A percentile compares a stretch with the other conserved stretches of the same genome.
Conservation (phyloP, 1,140 invertebrate species). For the Drosophila lacertosa region DNA sequence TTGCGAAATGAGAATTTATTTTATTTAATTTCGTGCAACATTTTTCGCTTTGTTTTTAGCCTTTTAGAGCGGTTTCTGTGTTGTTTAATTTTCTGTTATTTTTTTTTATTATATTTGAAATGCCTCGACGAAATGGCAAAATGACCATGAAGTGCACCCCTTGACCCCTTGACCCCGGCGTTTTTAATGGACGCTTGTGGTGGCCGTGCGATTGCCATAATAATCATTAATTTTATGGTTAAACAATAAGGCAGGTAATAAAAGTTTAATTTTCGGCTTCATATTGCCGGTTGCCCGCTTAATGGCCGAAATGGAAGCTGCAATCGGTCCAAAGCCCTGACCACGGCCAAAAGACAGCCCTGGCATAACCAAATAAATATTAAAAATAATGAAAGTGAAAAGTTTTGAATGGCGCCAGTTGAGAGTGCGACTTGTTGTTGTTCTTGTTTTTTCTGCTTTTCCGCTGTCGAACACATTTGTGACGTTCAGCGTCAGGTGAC, state of each 20-base stretch:
- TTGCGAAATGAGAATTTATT: constrained; percentile 74
- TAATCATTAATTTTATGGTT: constrained; percentile 82
- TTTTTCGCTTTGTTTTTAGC: constrained; percentile 38
- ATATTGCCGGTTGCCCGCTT: constrained; percentile 34
- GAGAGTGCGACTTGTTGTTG: constrained; percentile 11
- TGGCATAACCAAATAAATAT: constrained; percentile 52
- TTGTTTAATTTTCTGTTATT: constrained; percentile 51
- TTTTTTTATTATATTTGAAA: constrained; percentile 57
- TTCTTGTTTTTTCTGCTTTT: not conserved
- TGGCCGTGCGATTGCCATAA: constrained; percentile 74
- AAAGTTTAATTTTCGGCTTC: constrained; percentile 78
- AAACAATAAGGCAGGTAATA: constrained; percentile 82
- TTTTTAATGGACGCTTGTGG: constrained; percentile 76
- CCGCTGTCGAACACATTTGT: constrained; percentile 18
- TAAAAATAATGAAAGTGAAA: constrained; percentile 82
- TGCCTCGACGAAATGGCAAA: constrained; percentile 46
- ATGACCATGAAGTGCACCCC: constrained; percentile 38
- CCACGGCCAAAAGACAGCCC: constrained; percentile 21
- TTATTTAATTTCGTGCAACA: constrained; percentile 73
- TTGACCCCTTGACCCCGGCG: constrained; percentile 38
- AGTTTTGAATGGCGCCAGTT: constrained; percentile 65
- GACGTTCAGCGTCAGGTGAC: constrained; percentile 38
- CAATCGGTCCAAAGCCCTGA: constrained; percentile 10
- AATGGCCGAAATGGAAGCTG: constrained; percentile 37
- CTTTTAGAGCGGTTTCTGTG: constrained; percentile 35